A percentile compares a stretch with the other conserved stretches of the same genome.
phyloP scores from a whole-genome alignment of 2,797 vertebrate genomes.

The Agapornis canus region DNA sequence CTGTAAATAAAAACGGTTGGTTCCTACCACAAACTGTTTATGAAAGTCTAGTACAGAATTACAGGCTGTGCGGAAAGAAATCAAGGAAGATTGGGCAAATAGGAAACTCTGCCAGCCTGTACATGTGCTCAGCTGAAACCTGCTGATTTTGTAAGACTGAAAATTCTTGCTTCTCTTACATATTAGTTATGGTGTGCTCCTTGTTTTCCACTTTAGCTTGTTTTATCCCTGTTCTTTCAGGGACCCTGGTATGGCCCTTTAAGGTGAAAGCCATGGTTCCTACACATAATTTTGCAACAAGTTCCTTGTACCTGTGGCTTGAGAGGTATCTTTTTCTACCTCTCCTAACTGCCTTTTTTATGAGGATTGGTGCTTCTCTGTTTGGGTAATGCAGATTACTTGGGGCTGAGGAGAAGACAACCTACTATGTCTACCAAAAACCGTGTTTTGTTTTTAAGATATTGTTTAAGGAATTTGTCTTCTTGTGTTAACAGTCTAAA shows the following conservation, averaged over 20 bases:
- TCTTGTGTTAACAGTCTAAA: not conserved
- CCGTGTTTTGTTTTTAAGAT: not conserved
- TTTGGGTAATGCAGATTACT: not conserved
- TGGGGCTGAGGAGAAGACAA: not conserved
- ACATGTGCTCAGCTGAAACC: not conserved
- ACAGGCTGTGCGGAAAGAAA: not conserved
- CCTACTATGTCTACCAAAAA: not conserved
- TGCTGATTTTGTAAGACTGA: not conserved
- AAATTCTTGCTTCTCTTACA: not conserved
- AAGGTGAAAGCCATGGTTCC: not conserved
- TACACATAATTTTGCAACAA: not conserved
- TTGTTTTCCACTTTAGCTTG: not conserved
- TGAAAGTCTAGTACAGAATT: not conserved
- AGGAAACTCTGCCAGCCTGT: not conserved
- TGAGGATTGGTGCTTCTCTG: not conserved
- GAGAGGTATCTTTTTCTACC: not conserved
- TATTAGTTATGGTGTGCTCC: not conserved
- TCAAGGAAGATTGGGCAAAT: not conserved
- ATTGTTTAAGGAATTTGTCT: not conserved
- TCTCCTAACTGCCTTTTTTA: not conserved
- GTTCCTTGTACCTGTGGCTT: rapidly evolving
- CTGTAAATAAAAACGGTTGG: not conserved
- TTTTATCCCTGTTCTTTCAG: not conserved
- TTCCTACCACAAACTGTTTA: not conserved
- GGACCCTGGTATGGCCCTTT: rapidly evolving